Conservation (phyloP, 2,113 vertebrate species). For the Ceyx margarethae region DNA sequence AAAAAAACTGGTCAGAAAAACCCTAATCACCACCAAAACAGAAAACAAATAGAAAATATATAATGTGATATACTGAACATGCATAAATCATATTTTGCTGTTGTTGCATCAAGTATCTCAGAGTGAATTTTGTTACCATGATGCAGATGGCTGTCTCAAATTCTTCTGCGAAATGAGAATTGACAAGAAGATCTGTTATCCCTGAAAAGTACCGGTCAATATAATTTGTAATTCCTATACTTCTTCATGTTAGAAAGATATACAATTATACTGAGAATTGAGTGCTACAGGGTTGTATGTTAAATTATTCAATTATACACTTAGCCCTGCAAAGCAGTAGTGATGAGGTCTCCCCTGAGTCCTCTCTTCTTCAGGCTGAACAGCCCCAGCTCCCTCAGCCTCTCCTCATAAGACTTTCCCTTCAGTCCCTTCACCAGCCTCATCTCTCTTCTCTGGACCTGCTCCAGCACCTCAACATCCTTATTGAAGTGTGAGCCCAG, state of each 20-base stretch:
- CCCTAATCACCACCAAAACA: accelerated
- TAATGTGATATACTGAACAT: not conserved
- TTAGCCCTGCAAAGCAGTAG: not conserved
- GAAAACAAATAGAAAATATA: not conserved
- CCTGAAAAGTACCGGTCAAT: not conserved
- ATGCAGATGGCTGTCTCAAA: not conserved
- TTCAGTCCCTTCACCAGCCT: no score
- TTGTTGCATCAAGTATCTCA: not conserved
- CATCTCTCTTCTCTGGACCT: no score
- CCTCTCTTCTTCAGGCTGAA: no score
- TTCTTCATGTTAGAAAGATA: not conserved
- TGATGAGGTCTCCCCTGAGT: no score
- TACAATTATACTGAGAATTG: not conserved
- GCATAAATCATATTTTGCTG: not conserved
- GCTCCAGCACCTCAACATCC: no score
- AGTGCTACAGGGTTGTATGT: not conserved
- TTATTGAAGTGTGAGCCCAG: no score
- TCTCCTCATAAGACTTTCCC: no score
- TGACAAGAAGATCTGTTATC: not conserved
- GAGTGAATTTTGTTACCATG: not conserved
- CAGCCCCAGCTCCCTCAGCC: no score
- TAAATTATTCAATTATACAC: not conserved
- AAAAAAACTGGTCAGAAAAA: not conserved
- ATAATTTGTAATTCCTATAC: not conserved
- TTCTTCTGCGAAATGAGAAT: not conserved